Base-by-base conservation (phyloP, 2,888 invertebrate species). In the Furcula furcula region DNA sequence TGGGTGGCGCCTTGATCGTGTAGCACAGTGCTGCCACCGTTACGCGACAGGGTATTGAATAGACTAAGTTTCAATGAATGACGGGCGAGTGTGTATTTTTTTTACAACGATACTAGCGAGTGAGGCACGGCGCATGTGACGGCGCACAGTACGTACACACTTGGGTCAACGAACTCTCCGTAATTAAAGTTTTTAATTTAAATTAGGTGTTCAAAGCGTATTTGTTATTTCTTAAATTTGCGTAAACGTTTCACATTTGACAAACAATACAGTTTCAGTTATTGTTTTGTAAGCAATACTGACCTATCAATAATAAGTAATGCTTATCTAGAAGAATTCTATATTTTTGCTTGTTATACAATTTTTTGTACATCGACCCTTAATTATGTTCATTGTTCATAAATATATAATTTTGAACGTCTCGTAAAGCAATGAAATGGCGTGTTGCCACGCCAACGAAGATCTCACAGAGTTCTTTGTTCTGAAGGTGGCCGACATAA, bases 401-500 rank as follows among this genome's bases (percentile, higher is more conserved):
- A n/a, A n/a, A n/a, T n/a, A n/a, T n/a, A n/a, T n/a, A n/a, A n/a
- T n/a, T n/a, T n/a, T n/a, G n/a, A n/a, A n/a, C n/a, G n/a, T n/a
- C n/a, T n/a, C n/a, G n/a, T n/a, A n/a, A n/a, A n/a, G n/a, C n/a
- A n/a, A n/a, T n/a, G n/a, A 32, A 12, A 13, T 9, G 13, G 16
- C 19, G 7, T 23, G 56, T 61, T 56, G 65, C 48, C 46, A 53
- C 43, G 53, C 55, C 47, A 54, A 45, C 51, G 48, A 56, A 52
- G 50, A 51, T 29, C 49, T 41, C 40, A 38, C 45, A 46, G 44
- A 53, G 55, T 65, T 78, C 85, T 86, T 87, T 86, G 85, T 86
- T 83, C 80, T 61, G 37, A 55, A 35, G 58, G 40, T 77, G 78
- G 67, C 80, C 82, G 83, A 84, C 81, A 70, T 82, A 77, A 79